Conservation (phyloP, 2,113 vertebrate species). For the Dromiciops gliroides region DNA sequence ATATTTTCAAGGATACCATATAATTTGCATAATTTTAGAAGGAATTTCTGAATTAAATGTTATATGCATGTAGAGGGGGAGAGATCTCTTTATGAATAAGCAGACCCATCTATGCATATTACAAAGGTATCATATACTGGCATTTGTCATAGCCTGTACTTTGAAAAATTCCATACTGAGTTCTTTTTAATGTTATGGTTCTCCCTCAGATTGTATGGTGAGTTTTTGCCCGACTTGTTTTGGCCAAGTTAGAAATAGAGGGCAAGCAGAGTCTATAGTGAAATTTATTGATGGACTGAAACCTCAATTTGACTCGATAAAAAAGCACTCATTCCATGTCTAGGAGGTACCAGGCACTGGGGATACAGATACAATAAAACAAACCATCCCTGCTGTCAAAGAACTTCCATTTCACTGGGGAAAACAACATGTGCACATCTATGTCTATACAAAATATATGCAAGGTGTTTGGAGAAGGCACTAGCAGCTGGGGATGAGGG, state of each 20-base stretch:
- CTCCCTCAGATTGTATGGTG: neutral
- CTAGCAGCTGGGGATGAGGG: neutral
- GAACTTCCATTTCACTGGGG: neutral
- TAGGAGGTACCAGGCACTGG: neutral
- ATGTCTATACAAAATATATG: neutral
- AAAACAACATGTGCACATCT: neutral
- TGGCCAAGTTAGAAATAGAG: constrained; percentile 38
- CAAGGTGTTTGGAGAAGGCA: neutral
- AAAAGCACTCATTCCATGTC: neutral
- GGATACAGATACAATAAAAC: neutral
- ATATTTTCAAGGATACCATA: neutral
- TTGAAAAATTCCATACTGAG: constrained; percentile 10
- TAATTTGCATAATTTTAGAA: constrained; percentile 28
- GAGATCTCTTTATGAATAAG: constrained; percentile 27
- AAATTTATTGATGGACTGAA: neutral
- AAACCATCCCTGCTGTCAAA: neutral
- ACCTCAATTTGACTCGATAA: neutral
- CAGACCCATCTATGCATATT: neutral
- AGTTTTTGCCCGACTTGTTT: constrained; percentile 53
- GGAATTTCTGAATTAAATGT: neutral
- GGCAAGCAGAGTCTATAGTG: neutral
- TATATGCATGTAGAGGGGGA: neutral
- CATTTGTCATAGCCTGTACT: neutral
- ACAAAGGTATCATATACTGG: neutral
- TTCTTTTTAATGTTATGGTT: constrained; percentile 22